Conservation (phyloP, 2,113 vertebrate genomes). For the Dendropsophus ebraccatus region DNA sequence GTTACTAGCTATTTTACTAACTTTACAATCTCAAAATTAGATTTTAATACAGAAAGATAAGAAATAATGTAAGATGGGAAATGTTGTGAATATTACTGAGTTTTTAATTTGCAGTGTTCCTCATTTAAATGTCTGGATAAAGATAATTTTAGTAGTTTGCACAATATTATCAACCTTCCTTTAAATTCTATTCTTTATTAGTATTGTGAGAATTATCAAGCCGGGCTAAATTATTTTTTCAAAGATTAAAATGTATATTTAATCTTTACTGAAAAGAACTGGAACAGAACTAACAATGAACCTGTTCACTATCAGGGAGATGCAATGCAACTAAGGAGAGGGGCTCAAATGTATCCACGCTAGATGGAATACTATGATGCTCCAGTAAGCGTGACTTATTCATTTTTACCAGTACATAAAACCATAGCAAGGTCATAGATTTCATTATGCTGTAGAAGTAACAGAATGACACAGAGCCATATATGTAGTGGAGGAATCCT, state of each 20-base stretch:
- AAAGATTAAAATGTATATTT: not conserved
- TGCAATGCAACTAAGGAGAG: not conserved
- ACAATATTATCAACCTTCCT: not conserved
- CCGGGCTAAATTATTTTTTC: not conserved
- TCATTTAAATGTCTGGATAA: not conserved
- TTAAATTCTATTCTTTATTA: not conserved
- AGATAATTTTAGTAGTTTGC: not conserved
- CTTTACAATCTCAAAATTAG: not conserved
- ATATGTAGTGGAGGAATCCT: not conserved
- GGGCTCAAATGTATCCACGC: not conserved
- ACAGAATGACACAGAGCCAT: not conserved
- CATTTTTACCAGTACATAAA: not conserved
- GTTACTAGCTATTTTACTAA: not conserved
- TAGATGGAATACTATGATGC: not conserved
- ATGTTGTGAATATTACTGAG: not conserved
- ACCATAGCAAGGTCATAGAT: constrained; percentile 9
- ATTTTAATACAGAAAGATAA: not conserved
- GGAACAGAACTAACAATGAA: not conserved
- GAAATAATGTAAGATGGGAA: not conserved
- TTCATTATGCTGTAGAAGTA: not conserved
- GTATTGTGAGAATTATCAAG: not conserved
- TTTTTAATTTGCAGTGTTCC: not conserved
- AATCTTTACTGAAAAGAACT: not conserved
- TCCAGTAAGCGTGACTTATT: not conserved
- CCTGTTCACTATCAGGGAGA: not conserved